phyloP scores from a whole-genome alignment of 2,113 vertebrate genomes.

The Mohoua ochrocephala region DNA sequence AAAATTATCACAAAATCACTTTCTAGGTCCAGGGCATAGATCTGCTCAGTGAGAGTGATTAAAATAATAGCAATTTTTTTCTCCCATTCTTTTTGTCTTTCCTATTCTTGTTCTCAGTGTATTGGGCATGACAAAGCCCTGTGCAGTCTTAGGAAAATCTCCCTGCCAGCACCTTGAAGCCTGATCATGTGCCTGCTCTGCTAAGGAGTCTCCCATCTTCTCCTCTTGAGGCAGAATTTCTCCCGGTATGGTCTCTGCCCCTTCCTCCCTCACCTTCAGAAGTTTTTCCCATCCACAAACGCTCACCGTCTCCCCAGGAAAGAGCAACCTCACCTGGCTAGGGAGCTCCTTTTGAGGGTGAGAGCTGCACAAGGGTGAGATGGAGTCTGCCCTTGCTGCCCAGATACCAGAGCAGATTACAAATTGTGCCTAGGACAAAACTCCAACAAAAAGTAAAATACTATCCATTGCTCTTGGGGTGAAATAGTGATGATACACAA shows the following conservation, averaged over 20 bases:
- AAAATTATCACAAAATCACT: not conserved
- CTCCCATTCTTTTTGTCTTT: not conserved
- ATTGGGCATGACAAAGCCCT: not conserved
- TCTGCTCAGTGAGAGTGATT: not conserved
- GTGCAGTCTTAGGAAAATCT: not conserved
- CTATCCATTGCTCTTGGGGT: not conserved
- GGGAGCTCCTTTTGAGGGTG: not conserved
- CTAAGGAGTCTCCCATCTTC: not conserved
- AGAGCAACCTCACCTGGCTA: not conserved
- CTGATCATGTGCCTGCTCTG: not conserved
- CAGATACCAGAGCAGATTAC: not conserved
- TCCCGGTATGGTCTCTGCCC: not conserved
- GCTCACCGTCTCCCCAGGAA: not conserved
- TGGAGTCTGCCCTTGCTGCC: not conserved
- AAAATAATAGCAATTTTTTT: not conserved
- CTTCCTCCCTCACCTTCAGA: not conserved
- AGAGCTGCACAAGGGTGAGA: not conserved
- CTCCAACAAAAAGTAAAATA: not conserved
- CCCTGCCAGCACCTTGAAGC: not conserved
- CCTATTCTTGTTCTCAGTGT: not conserved
- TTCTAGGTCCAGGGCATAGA: not conserved
- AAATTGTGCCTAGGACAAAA: not conserved
- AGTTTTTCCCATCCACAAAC: fast-evolving
- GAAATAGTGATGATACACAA: not conserved
- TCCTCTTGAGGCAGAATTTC: not conserved